These are phyloP conservation scores for Metopia argyrocephala DNA, from an alignment of 2,888 invertebrate genomes.

Conservation along the genomic window DNA sequence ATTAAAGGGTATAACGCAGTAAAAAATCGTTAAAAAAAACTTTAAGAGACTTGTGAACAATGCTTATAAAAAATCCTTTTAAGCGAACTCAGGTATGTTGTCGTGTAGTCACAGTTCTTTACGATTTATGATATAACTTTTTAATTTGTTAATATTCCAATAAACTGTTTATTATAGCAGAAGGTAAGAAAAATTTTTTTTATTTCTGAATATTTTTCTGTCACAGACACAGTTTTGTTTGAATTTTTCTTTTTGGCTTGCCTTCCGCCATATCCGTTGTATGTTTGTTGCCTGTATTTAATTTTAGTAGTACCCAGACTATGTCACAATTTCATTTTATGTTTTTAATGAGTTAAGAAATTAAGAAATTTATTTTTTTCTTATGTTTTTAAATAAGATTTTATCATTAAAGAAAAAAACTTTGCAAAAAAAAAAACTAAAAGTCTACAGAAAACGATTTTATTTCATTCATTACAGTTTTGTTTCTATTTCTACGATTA, in stretches of 20 bases:
- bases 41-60: no score
- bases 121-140: no score
- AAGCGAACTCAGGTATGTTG: no score
- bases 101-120: no score
- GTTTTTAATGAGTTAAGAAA: constrained; percentile 68
- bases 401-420: constrained; percentile 55
- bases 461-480: constrained; percentile 28
- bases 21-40: no score
- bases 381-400: constrained; percentile 64
- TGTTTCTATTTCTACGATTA: constrained; percentile 50
- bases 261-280: neutral
- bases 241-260: neutral
- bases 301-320: constrained; percentile 23
- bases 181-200: no score
- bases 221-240: no score
- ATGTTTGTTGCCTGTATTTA: neutral
- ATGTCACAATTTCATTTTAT: constrained; percentile 45
- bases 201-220: no score
- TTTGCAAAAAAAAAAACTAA: constrained; percentile 22
- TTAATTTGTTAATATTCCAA: no score
- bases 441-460: constrained; percentile 4
- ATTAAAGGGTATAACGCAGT: no score
- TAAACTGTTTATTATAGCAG: no score
- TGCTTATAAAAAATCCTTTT: no score
- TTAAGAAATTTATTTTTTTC: constrained; percentile 65